These are phyloP conservation scores for Pachyramphus minor DNA, from an alignment of 2,113 vertebrate genomes.

Conservation along the genomic window DNA sequence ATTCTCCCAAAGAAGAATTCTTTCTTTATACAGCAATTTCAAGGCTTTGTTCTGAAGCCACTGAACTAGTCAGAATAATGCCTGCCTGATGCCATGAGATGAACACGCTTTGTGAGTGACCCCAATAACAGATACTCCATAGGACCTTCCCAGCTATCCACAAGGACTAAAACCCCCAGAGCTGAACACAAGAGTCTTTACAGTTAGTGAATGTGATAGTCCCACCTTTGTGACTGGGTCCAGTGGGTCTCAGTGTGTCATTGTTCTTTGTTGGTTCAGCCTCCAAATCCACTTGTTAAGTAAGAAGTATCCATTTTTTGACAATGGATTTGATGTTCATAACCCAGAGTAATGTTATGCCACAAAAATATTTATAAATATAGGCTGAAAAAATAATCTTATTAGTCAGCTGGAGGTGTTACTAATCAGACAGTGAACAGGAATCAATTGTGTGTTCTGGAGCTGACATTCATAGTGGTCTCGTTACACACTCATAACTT, in stretches of 20 bases:
- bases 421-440: not conserved
- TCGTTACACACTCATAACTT: not conserved
- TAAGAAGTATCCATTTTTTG: not conserved
- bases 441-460: not conserved
- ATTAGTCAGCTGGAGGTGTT: not conserved
- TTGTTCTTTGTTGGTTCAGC: not conserved
- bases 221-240: not conserved
- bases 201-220: not conserved
- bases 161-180: not conserved
- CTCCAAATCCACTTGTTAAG: not conserved
- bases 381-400: not conserved
- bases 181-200: not conserved
- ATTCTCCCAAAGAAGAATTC: not conserved
- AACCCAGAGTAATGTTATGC: not conserved
- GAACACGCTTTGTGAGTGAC: not conserved
- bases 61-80: not conserved
- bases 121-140: not conserved
- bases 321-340: not conserved
- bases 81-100: not conserved
- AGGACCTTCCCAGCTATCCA: not conserved
- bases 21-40: not conserved
- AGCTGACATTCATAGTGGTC: not conserved
- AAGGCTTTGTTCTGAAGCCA: not conserved
- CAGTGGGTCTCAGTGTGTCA: not conserved
- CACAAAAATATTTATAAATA: not conserved